Evolutionary conservation across 2,113 vertebrate species (phyloP), one percentile per base, ranked within the genome.

Genomic region (Oceanites oceanicus): DNA sequence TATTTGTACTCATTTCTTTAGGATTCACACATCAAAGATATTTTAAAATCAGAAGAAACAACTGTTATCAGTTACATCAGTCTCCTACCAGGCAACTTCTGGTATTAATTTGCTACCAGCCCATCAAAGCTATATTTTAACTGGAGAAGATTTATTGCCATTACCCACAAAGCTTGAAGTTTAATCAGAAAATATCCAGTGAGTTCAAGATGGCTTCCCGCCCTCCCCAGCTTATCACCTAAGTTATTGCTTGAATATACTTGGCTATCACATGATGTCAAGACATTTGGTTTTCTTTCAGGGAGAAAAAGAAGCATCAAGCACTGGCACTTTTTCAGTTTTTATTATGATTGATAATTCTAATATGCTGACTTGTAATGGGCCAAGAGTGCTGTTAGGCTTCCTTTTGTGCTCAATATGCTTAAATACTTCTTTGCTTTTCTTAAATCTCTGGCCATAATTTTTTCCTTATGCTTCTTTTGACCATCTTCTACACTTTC

Each of bases 41-140:
- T 63, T 94, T 89, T 61, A 66, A 90, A 78, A 66, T 47, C 38
- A 50, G 66, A 95, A 89, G 61, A 74, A 59, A 72, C 38, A 72
- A 83, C 36, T 50, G 53, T n/a, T 79, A 70, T 30, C 61, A 58
- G 53, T 92, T 85, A 70, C 23, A 75, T 32, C 53, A 42, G 53
- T 22, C 53, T 79, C 53, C 73, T 76, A 40, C 26, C 38, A 90
- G 58, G 38, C 42, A 82, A 70, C 6, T 45, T 82, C 73, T 92
- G 71, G 20, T n/a, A 82, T 49, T 76, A 61, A 86, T 92, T 94
- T 88, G 13, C 63, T 83, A 53, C 38, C 25, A 86, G 38, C 32
- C 47, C 49, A 62, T 73, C 59, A 91, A 86, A 95, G 47, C 30
- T 93, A 1, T 49, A 26, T 68, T 93, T 92, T 71, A 78, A 56